Evolutionary conservation across 2,888 invertebrate genomes (phyloP), one percentile per base, ranked within the genome.

Genomic region (Morinoia aosen): DNA sequence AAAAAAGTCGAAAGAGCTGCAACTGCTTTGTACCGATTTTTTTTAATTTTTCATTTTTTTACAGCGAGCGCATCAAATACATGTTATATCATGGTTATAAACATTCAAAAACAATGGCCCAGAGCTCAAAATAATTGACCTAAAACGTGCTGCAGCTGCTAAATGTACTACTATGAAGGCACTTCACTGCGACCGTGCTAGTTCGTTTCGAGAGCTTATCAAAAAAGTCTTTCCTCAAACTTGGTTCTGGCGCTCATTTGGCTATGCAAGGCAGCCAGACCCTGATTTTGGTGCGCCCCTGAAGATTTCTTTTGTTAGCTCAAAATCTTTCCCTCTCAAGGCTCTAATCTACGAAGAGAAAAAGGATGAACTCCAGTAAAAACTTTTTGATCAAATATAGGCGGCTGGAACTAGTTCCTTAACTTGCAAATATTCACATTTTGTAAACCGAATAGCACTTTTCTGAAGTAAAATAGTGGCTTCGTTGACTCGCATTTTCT

Each of bases 301-400:
- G 25, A 76, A 76, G 76, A 76, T 76, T 33, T 76, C 76, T 76
- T 76, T 76, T 76, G 76, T 76, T 76, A 16, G 76, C 76, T 33
- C 76, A 76, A 76, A 76, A 76, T 76, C 33, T 61, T 19, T 76
- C 25, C 8, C 76, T 76, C 76, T 33, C 76, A 16, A 33, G 25
- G 76, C 76, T 76, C 76, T 10, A 76, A 76, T 76, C 76, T 76
- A 76, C 8, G 76, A 25, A 76, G 76, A 33, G 2, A 76, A 76
- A 76, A 76, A 76, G 76, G 76, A 76, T 76, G 76, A 76, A 76
- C 76, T 76, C 76, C 76, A 0, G 76, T 76, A 33, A 76, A 33
- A 76, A 76, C 76, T 76, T 76, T 76, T 76, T 76, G 76, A 76
- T 76, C 76, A 76, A 76, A 76, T 76, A 76, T 76, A 76, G 76